Base-by-base conservation (phyloP, 2,888 invertebrate species). In the Tenodera sinensis region DNA sequence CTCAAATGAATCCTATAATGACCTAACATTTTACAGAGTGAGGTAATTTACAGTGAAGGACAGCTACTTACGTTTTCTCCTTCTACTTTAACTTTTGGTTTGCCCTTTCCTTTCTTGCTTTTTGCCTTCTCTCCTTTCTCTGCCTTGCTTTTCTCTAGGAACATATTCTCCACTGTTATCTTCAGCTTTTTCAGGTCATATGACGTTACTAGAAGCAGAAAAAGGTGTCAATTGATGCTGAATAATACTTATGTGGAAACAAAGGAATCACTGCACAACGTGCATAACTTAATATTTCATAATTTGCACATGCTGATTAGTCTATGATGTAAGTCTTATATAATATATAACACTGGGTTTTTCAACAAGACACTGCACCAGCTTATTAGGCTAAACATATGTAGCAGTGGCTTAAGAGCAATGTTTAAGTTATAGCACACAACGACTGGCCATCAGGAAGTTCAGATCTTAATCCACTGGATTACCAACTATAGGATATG, bases 181-280 rank as follows among this genome's bases (percentile, higher is more conserved):
- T 97, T 98, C 92, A 98, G 95, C 95, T 97, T 97, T 92, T 97
- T 98, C 91, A 98, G 95, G 92, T 97, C 97, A 88, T 95, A 94
- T 28, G 97, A 95, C 90, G 95, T 94, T 94, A 98, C 98, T 98
- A 94, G 47, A 71, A 71, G 6, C 8, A 71, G 20, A 25, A 71
- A 71, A 20, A 42, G 42, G 6, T 42, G 42, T 42, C 9, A 42
- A 42, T 42, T 30, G 28, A 84, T 87, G 25, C 47, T 15, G n/a
- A 7, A n/a, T 14, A 3, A 28, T 83, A 15, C 1, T 42, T 42
- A 42, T 42, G 42, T 42, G 9, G 42, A 42, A 42, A 12, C 12
- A 34, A 34, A 30, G 30, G 0, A 34, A 42, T 42, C 42, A 42
- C 6, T 42, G 42, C 42, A 42, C 42, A 42, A 42, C 12, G 2